A percentile compares a stretch with the other conserved stretches of the same genome.
These are phyloP conservation scores for Nibea coibor DNA, from an alignment of 2,113 vertebrate genomes.

Conservation along the genomic window DNA sequence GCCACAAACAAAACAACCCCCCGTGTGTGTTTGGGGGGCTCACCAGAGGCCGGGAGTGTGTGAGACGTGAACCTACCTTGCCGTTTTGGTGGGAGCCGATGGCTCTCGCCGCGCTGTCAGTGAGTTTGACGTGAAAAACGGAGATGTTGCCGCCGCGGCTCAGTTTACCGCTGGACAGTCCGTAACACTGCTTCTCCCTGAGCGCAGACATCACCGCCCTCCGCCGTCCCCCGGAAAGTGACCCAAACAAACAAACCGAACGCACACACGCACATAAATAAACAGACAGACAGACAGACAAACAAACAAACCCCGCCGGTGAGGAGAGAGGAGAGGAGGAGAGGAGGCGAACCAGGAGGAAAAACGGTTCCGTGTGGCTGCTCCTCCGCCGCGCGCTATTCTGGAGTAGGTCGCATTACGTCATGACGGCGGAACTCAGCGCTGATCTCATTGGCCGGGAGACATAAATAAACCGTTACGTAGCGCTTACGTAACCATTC, in stretches of 20 bases:
- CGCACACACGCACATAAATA: background rate
- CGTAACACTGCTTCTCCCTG: conserved; percentile 88
- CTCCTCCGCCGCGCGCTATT: conserved; percentile 74
- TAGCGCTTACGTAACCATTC: conserved; percentile 57
- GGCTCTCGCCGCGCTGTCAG: conserved; percentile 91
- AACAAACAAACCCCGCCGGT: background rate
- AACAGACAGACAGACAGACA: conserved; percentile 21
- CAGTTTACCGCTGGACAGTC: conserved; percentile 87
- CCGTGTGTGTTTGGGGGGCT: no score
- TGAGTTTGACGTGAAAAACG: conserved; percentile 93
- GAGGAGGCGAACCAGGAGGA: background rate
- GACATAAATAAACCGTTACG: conserved; percentile 69
- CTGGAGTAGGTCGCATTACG: conserved; percentile 72
- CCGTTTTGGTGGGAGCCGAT: conserved; percentile 85
- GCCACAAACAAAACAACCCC: background rate
- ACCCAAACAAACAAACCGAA: no score
- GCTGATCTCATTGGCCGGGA: conserved; percentile 61
- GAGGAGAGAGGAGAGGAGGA: no score
- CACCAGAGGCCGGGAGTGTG: background rate
- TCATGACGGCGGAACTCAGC: conserved; percentile 55
- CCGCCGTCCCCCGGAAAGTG: no score
- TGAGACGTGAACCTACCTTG: conserved; percentile 79
- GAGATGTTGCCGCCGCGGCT: conserved; percentile 85
- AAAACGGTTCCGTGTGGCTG: conserved; percentile 13
- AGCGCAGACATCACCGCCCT: conserved; percentile 84